Percentiles rank a stretch among this genome's conserved stretches.
These are phyloP conservation scores for Oryzias sinensis DNA, from an alignment of 2,797 vertebrate species.

Conservation along the genomic window DNA sequence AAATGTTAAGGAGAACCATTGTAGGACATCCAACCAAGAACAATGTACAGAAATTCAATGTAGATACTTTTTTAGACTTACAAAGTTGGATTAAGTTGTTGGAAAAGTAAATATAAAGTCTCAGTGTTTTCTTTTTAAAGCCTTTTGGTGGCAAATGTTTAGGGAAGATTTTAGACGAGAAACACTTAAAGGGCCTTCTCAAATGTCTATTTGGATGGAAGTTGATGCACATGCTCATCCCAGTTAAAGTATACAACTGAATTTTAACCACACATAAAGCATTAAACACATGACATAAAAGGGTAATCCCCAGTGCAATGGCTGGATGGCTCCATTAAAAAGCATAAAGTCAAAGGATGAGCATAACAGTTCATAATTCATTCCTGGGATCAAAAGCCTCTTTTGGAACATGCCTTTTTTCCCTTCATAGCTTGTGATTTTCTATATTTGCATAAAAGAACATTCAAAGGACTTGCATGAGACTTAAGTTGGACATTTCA, in stretches of 20 bases:
- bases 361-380: slow-evolving; percentile 25
- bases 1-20: no score
- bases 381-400: slow-evolving; percentile 28
- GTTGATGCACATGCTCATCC: background rate
- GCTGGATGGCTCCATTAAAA: slow-evolving; percentile 1
- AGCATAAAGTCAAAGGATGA: slow-evolving; percentile 15
- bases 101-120: no score
- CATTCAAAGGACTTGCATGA: slow-evolving; percentile 42
- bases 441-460: slow-evolving; percentile 36
- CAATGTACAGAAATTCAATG: no score
- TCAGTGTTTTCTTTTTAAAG: no score
- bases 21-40: no score
- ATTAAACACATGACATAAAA: background rate
- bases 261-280: background rate
- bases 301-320: slow-evolving; percentile 4
- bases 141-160: no score
- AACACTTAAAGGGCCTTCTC: background rate
- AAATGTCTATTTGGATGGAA: background rate
- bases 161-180: no score
- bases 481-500: slow-evolving; percentile 43
- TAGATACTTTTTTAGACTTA: no score
- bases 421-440: slow-evolving; percentile 7
- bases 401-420: slow-evolving; percentile 3
- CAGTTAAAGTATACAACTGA: background rate
- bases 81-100: no score